Percentiles rank a stretch among this genome's conserved stretches.
phyloP scores from a whole-genome alignment of 1,140 invertebrate species.

The Coenobita brevimanus region DNA sequence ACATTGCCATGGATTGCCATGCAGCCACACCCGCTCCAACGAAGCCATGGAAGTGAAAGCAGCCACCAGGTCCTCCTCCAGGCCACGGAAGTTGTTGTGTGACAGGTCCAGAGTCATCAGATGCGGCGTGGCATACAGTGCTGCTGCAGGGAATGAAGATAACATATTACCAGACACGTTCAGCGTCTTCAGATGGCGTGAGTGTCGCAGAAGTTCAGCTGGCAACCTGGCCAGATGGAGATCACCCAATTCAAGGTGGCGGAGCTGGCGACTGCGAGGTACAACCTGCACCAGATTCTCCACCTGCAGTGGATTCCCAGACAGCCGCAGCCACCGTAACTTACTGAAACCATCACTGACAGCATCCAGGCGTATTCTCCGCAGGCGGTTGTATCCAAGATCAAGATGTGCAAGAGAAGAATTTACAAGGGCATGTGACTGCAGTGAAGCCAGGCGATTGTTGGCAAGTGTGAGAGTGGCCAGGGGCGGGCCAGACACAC shows the following conservation, averaged over 20 bases:
- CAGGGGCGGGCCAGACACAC: conserved; percentile 73
- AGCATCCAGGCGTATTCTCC: conserved; percentile 78
- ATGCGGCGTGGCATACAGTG: conserved; percentile 74
- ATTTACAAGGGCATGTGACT: conserved; percentile 81
- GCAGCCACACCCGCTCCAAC: conserved; percentile 75
- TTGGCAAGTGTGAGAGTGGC: conserved; percentile 78
- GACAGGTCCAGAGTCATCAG: conserved; percentile 79
- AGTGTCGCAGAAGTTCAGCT: conserved; percentile 75
- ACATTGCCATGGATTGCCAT: conserved; percentile 81
- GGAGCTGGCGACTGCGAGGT: conserved; percentile 77
- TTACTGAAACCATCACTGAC: conserved; percentile 79
- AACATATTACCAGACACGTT: conserved; percentile 78
- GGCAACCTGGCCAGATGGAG: conserved; percentile 75
- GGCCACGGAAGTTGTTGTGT: conserved; percentile 78
- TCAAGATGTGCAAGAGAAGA: conserved; percentile 80
- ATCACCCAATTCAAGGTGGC: conserved; percentile 77
- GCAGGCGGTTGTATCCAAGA: conserved; percentile 83
- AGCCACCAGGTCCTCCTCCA: conserved; percentile 76
- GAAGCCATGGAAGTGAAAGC: conserved; percentile 73
- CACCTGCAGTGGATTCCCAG: conserved; percentile 78
- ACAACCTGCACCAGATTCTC: conserved; percentile 75
- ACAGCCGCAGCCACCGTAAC: conserved; percentile 79
- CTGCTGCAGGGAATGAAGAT: conserved; percentile 76
- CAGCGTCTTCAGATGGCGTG: conserved; percentile 75
- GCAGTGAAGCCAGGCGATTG: conserved; percentile 83